These are phyloP conservation scores for Halcyon leucocephala DNA, from an alignment of 2,797 vertebrate genomes.

Conservation along the genomic window DNA sequence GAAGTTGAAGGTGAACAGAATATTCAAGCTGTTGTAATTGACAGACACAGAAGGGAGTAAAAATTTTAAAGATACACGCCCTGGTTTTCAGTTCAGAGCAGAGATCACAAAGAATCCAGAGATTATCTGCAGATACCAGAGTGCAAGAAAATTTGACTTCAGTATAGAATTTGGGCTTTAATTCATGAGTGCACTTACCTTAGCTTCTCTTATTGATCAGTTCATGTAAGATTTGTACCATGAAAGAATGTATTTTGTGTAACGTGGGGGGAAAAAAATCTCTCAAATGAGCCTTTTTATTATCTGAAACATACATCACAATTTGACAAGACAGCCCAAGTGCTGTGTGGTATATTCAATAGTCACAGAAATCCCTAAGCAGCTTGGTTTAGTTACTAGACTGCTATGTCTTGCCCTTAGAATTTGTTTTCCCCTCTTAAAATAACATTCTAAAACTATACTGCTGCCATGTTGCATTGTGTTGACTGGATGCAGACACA, in stretches of 20 bases:
- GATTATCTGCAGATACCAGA: not conserved
- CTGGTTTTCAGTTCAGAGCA: not conserved
- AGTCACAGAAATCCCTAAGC: not conserved
- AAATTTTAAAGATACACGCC: not conserved
- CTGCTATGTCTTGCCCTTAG: not conserved
- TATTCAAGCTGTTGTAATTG: not conserved
- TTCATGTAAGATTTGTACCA: not conserved
- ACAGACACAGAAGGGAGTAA: not conserved
- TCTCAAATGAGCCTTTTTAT: not conserved
- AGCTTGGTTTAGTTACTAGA: not conserved
- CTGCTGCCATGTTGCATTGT: not conserved
- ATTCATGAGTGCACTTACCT: not conserved
- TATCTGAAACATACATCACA: slow-evolving; percentile 15
- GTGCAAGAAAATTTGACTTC: not conserved
- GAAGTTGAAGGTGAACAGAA: not conserved
- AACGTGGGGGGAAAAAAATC: not conserved
- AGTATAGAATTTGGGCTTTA: not conserved
- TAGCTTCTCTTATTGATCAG: not conserved
- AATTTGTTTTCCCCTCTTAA: not conserved
- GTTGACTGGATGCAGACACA: not conserved
- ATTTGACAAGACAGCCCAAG: not conserved
- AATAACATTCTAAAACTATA: not conserved
- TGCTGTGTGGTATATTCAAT: not conserved
- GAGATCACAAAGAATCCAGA: not conserved
- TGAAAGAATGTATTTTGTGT: not conserved